Evolutionary conservation across 2,888 invertebrate species (phyloP).

Genomic region (Salticus scenicus): DNA sequence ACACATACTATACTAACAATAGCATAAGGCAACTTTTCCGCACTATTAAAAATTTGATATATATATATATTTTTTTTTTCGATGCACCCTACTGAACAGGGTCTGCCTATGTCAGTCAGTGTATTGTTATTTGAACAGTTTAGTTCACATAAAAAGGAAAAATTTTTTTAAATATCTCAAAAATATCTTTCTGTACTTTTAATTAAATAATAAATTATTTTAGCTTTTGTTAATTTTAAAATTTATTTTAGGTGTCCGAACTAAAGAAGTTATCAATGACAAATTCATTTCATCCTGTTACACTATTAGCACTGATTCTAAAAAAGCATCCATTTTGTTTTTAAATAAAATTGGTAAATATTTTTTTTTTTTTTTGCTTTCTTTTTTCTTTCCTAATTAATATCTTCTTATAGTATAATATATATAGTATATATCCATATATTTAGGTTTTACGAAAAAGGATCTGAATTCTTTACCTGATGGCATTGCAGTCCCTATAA

Average conservation of each 20-base stretch:
- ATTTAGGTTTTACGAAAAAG: slow-evolving; percentile 81
- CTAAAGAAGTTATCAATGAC: slow-evolving; percentile 37
- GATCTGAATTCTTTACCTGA: slow-evolving; percentile 84
- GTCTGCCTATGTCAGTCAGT: too few species aligned
- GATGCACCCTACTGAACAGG: too few species aligned
- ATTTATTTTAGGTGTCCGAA: slow-evolving; percentile 31
- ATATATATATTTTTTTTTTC: too few species aligned
- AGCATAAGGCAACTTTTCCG: too few species aligned
- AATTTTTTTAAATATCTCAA: too few species aligned
- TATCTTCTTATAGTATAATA: slow-evolving; percentile 7
- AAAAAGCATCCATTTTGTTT: slow-evolving; percentile 49
- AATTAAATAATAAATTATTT: too few species aligned
- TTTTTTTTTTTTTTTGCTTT: neutral
- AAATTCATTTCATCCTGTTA: slow-evolving; percentile 37
- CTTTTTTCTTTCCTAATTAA: neutral
- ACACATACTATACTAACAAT: too few species aligned
- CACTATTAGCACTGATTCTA: slow-evolving; percentile 30
- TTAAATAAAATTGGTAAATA: slow-evolving; percentile 49
- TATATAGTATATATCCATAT: neutral
- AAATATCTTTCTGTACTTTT: too few species aligned
- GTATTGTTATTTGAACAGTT: too few species aligned
- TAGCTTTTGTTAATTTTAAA: too few species aligned
- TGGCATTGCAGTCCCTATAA: slow-evolving; percentile 82
- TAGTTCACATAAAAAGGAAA: too few species aligned
- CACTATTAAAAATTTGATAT: too few species aligned